Conservation (phyloP, 2,113 vertebrate species). For the Cyprinodon variegatus region DNA sequence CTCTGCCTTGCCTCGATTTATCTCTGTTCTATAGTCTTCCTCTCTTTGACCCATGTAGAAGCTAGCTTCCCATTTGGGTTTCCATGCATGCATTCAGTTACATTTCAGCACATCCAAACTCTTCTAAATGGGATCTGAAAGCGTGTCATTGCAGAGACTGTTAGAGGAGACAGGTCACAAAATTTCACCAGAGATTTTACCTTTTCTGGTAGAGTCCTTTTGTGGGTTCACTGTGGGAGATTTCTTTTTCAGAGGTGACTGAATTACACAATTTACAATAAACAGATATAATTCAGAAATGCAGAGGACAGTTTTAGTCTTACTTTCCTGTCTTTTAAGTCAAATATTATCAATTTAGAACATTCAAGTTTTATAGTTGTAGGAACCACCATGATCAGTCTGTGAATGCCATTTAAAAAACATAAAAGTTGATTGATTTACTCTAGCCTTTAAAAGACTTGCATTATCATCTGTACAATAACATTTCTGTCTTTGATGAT, state of each 20-base stretch:
- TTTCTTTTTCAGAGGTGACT: constrained; percentile 35
- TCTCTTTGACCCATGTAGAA: constrained; percentile 79
- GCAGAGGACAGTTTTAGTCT: background rate
- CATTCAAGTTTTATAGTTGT: too few relatives aligned
- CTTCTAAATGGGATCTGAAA: constrained; percentile 70
- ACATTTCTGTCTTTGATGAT: constrained; percentile 57
- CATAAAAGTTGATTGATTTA: background rate
- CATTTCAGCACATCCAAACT: constrained; percentile 66
- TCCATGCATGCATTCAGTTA: constrained; percentile 71
- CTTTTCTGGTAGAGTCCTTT: background rate
- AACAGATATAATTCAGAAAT: background rate
- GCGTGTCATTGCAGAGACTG: constrained; percentile 71
- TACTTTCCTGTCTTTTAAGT: background rate
- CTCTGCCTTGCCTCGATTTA: constrained; percentile 58
- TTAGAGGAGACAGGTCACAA: constrained; percentile 54
- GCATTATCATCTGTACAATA: background rate
- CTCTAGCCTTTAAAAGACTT: constrained; percentile 16
- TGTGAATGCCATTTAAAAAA: too few relatives aligned
- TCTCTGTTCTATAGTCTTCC: constrained; percentile 74
- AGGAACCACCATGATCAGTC: background rate
- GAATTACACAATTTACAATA: constrained; percentile 33
- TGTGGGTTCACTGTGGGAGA: constrained; percentile 24
- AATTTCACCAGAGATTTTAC: constrained; percentile 64
- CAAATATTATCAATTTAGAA: too few relatives aligned
- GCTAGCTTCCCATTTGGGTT: constrained; percentile 74